Conservation (phyloP, 2,888 invertebrate species). For the Uropetala carovei region DNA sequence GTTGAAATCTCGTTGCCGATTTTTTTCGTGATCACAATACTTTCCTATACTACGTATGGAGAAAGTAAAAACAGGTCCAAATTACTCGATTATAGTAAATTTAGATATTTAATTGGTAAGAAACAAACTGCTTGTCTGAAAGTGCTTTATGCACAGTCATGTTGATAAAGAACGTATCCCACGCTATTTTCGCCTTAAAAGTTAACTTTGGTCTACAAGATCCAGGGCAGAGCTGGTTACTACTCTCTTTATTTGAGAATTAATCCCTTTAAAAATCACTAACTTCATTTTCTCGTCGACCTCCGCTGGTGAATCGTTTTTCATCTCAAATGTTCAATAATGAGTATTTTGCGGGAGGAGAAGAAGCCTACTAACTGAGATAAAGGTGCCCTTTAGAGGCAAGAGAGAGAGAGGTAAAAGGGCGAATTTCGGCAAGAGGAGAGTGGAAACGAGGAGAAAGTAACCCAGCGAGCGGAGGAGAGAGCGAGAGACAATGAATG, state of each 20-base stretch:
- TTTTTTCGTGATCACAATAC: no score
- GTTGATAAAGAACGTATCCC: not conserved
- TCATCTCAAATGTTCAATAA: not conserved
- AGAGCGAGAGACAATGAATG: not conserved
- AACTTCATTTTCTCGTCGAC: constrained; percentile 13
- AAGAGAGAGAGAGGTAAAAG: not conserved
- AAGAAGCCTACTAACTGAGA: not conserved
- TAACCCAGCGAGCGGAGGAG: no score
- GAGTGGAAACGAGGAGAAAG: no score
- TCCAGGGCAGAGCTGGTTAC: not conserved
- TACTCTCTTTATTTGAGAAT: not conserved
- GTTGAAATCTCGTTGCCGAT: no score
- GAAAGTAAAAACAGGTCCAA: no score
- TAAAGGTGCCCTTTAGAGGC: not conserved
- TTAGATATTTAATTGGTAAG: not conserved
- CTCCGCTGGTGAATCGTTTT: not conserved
- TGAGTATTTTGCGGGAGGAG: not conserved
- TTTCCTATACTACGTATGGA: no score
- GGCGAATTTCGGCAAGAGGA: not conserved
- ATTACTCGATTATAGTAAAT: no score
- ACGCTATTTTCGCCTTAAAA: not conserved
- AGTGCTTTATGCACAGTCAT: no score
- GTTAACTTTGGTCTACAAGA: not conserved
- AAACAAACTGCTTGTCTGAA: not conserved
- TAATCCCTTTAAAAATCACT: not conserved